These are phyloP conservation scores for Anabacerthia variegaticeps DNA, from an alignment of 2,797 vertebrate species.

Conservation along the genomic window DNA sequence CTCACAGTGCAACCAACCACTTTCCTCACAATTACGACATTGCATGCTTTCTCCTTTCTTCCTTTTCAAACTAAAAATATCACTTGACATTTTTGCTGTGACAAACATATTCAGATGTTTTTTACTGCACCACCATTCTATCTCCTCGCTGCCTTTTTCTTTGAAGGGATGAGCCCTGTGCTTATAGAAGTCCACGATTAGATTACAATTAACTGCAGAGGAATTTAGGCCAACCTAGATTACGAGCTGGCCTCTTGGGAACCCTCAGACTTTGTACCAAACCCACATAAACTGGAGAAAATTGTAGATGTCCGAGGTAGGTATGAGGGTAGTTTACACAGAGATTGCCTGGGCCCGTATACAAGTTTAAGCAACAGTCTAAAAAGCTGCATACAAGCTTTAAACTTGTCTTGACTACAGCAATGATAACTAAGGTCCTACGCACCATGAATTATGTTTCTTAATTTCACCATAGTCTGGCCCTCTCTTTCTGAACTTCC, in stretches of 20 bases:
- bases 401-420: neutral
- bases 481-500: neutral
- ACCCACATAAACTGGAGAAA: neutral
- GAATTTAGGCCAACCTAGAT: neutral
- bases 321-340: neutral
- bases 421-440: neutral
- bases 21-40: neutral
- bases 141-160: neutral
- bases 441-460: neutral
- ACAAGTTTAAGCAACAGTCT: neutral
- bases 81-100: neutral
- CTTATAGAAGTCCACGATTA: neutral
- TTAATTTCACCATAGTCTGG: neutral
- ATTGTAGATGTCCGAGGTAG: neutral
- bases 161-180: neutral
- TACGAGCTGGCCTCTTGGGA: neutral
- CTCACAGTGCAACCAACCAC: neutral
- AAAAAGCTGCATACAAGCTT: neutral
- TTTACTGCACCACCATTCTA: neutral
- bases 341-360: accelerated
- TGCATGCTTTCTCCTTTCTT: neutral
- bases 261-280: neutral
- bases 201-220: neutral
- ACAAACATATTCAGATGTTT: neutral
- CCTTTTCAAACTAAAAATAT: neutral